These are phyloP conservation scores for Apotomis betuletana DNA, from an alignment of 2,888 invertebrate species.

Conservation along the genomic window DNA sequence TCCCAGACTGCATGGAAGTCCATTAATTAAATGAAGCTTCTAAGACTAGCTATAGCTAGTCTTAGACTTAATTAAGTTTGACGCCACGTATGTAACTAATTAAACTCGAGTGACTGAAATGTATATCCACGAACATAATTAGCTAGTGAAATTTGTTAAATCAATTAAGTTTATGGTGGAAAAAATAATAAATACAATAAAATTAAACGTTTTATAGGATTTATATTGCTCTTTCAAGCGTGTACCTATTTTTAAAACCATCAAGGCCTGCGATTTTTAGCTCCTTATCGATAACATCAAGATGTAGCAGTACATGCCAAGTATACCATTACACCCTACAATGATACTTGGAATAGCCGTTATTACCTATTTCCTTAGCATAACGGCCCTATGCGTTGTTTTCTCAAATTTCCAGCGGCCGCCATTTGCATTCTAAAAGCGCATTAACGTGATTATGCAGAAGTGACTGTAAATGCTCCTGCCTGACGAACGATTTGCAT, in stretches of 20 bases:
- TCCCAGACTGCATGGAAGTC: conserved; percentile 21
- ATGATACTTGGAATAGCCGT: neutral
- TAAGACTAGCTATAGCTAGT: no score
- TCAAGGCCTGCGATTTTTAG: no score
- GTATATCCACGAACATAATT: neutral
- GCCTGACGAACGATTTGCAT: conserved; percentile 67
- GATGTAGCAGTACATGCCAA: neutral
- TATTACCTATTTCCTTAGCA: neutral
- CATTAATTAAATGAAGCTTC: conserved; percentile 23
- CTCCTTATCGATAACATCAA: neutral
- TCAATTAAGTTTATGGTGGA: neutral
- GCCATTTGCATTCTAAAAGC: conserved; percentile 73
- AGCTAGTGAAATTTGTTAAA: neutral
- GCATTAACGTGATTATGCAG: conserved; percentile 73
- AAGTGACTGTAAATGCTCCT: conserved; percentile 63
- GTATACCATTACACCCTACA: conserved; percentile 9
- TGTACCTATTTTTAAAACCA: no score
- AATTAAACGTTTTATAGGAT: no score
- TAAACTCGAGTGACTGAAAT: conserved; percentile 6
- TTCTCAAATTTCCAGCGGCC: conserved; percentile 47
- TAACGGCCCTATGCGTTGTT: conserved; percentile 2
- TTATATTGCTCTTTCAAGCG: no score
- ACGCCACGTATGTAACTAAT: conserved; percentile 9
- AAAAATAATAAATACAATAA: neutral
- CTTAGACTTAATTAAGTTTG: conserved; percentile 29